Evolutionary conservation across 1,140 invertebrate genomes (phyloP).

Genomic region (Penaeus indicus): DNA sequence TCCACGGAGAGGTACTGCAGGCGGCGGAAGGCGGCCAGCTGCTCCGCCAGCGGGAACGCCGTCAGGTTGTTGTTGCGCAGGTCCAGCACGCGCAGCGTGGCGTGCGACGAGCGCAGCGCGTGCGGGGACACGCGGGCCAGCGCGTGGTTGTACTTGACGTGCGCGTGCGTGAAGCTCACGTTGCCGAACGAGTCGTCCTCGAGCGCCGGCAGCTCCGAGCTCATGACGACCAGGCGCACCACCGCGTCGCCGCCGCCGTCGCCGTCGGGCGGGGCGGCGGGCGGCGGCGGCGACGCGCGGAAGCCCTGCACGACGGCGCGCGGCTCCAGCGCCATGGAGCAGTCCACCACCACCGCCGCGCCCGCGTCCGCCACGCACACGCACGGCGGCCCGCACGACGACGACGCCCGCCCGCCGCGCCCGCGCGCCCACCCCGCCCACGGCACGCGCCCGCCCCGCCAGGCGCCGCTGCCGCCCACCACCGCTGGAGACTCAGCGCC

Average conservation of each 20-base stretch:
- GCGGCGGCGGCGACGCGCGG: neutral
- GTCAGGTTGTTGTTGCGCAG: conserved; percentile 19
- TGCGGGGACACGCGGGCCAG: neutral
- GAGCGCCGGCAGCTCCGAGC: conserved; percentile 4
- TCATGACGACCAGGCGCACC: conserved; percentile 15
- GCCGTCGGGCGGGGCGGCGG: neutral
- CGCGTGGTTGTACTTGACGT: conserved; percentile 38
- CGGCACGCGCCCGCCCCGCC: neutral
- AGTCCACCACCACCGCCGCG: neutral
- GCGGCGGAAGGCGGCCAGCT: neutral
- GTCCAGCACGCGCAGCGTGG: conserved; percentile 19
- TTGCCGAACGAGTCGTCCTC: conserved; percentile 3
- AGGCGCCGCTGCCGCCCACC: neutral
- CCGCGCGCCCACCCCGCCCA: neutral
- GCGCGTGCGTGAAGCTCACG: conserved; percentile 10
- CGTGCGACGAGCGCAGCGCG: neutral
- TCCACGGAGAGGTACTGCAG: conserved; percentile 12
- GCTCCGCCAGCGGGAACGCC: neutral
- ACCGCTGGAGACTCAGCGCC: neutral
- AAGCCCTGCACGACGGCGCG: neutral
- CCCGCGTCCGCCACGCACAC: neutral
- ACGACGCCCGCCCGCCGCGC: conserved; percentile 18
- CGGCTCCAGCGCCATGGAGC: conserved; percentile 16
- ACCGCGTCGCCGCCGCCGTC: too few relatives aligned
- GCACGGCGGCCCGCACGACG: conserved; percentile 2